Evolutionary conservation across 2,113 vertebrate species (phyloP), one percentile per base, ranked within the genome.

Genomic region (Dascyllus trimaculatus): DNA sequence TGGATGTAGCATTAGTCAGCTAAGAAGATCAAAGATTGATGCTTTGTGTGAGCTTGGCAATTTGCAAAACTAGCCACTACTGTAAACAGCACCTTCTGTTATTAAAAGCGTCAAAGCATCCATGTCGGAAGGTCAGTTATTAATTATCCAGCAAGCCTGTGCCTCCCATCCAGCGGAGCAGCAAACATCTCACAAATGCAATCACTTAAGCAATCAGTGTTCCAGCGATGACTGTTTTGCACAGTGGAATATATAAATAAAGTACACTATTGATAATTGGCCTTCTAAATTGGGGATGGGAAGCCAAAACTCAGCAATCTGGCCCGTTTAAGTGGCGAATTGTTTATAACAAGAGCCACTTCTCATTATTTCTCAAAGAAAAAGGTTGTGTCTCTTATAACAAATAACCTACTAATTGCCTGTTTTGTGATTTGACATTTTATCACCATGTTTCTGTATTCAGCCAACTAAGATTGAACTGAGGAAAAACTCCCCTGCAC

Each of bases 121-220:
- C 59, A 38, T 35, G 52, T 32, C n/a, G 29, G 25, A 52, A 57
- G 64, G 59, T 71, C 58, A 68, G 22, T 57, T 65, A 78, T 80
- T 60, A 72, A 82, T 85, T 82, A 77, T 62, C 62, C 57, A 61
- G 35, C 1, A 0, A 74, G 57, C 24, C 49, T 68, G 18, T 18
- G 29, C 26, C 29, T 85, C 29, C 48, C 2, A 53, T 79, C 46
- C 54, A 79, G 25, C 4, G 15, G 35, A 81, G 63, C 43, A 63
- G n/a, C 35, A 79, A 53, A 72, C 56, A 3, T 70, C 38, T 54
- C 40, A 32, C 45, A 53, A 38, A 26, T 65, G 51, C 78, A 63
- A 68, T 75, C 78, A 65, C 54, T 74, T 73, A 63, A 71, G 51
- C 56, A 74, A 73, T 72, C 40, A 56, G n/a, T 40, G n/a, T 59